Conservation (phyloP, 1,140 invertebrate species). For the Drosophila pseudoananassae region DNA sequence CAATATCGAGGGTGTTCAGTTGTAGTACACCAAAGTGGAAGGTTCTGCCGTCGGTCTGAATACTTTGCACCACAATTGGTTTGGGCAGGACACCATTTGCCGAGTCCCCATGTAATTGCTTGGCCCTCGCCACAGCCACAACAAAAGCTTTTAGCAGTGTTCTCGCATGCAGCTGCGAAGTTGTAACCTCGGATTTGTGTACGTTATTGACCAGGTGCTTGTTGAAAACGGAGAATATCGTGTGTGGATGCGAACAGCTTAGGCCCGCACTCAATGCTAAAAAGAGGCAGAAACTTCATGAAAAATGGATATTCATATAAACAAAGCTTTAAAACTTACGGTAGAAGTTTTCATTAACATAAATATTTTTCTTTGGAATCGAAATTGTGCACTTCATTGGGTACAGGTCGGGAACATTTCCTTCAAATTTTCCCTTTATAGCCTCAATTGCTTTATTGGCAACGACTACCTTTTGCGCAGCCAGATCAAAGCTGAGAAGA, state of each 20-base stretch:
- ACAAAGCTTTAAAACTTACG: constrained; percentile 86
- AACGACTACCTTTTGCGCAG: constrained; percentile 87
- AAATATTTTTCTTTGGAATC: constrained; percentile 87
- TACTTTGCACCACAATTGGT: constrained; percentile 92
- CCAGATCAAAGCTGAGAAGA: constrained; percentile 87
- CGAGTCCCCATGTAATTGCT: constrained; percentile 88
- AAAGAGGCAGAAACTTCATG: constrained; percentile 26
- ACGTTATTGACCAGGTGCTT: constrained; percentile 87
- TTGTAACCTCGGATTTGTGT: constrained; percentile 87
- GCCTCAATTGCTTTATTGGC: constrained; percentile 87
- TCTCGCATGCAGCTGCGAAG: constrained; percentile 88
- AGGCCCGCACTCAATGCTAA: constrained; percentile 86
- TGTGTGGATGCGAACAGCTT: constrained; percentile 87
- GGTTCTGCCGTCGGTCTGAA: constrained; percentile 90
- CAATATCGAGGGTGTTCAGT: constrained; percentile 92
- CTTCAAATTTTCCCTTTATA: constrained; percentile 84
- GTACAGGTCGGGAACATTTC: constrained; percentile 88
- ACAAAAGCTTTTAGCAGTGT: constrained; percentile 90
- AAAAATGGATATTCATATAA: not conserved
- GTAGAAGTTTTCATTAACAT: constrained; percentile 87
- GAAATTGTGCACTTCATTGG: constrained; percentile 90
- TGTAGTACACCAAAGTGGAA: constrained; percentile 94
- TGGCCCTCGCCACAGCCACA: constrained; percentile 89
- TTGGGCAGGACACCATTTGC: constrained; percentile 85
- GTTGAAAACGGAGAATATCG: constrained; percentile 89